A percentile compares a stretch with the other conserved stretches of the same genome.
Conservation (phyloP, 2,797 vertebrate species). For the Hephaestus fuliginosus region DNA sequence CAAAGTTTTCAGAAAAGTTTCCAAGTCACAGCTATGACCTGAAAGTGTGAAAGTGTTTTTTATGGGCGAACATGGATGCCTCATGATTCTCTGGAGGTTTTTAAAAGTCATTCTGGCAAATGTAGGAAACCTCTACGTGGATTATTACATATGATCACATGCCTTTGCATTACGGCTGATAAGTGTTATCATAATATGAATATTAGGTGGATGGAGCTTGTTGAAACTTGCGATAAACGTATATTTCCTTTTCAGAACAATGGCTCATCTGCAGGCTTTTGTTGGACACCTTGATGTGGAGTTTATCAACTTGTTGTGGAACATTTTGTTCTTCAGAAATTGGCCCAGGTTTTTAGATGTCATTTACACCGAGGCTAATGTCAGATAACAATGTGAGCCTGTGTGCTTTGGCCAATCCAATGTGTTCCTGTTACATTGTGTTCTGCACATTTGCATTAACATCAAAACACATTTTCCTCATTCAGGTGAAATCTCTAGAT, state of each 20-base stretch:
- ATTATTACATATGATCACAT: neutral
- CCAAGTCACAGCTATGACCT: neutral
- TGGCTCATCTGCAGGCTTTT: neutral
- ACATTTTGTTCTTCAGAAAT: neutral
- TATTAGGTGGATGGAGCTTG: neutral
- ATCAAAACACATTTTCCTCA: neutral
- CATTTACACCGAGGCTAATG: neutral
- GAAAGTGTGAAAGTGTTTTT: neutral
- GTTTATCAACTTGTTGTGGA: neutral
- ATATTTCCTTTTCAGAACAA: neutral
- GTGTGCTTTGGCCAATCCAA: neutral
- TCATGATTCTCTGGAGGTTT: neutral
- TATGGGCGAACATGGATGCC: neutral
- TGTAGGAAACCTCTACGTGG: slow-evolving; percentile 8
- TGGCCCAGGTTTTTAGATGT: neutral
- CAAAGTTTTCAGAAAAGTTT: neutral
- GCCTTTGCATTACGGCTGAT: neutral
- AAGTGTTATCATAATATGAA: neutral
- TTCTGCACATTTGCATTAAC: neutral
- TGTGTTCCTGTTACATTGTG: neutral
- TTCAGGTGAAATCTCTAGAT: neutral
- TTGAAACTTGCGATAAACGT: neutral
- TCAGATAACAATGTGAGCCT: neutral
- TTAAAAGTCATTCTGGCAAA: neutral
- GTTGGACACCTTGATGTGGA: neutral